Evolutionary conservation across 2,797 vertebrate species (phyloP).

Genomic region (Echiichthys vipera): DNA sequence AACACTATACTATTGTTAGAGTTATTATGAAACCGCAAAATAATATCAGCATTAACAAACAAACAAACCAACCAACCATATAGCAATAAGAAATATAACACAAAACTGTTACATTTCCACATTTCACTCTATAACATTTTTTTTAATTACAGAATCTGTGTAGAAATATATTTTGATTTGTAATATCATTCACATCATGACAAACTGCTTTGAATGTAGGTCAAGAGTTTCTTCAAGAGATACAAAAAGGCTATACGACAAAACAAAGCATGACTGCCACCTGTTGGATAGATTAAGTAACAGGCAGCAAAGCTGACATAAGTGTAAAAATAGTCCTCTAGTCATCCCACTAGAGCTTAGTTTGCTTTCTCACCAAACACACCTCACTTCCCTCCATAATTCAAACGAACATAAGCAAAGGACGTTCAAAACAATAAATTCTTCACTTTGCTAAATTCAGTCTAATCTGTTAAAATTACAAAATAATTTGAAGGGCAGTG

Average conservation of each 20-base stretch:
- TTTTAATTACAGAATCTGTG: neutral
- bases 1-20: neutral
- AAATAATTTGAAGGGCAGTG: constrained; percentile 10
- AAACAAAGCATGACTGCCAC: constrained; percentile 56
- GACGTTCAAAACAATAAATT: neutral
- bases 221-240: constrained; percentile 16
- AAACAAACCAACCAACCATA: neutral
- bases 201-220: constrained; percentile 35
- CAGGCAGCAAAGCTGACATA: neutral
- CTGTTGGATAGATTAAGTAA: constrained; percentile 48
- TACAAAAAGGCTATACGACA: neutral
- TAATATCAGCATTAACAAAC: no score
- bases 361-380: constrained; percentile 35
- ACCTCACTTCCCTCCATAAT: neutral
- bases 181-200: neutral
- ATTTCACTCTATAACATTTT: no score
- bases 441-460: constrained; percentile 21
- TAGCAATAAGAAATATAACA: neutral
- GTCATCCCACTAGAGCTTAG: neutral
- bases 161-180: neutral
- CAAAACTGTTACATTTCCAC: neutral
- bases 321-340: neutral
- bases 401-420: constrained; percentile 13
- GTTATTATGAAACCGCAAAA: neutral
- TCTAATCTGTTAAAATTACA: constrained; percentile 24